Evolutionary conservation across 1,140 invertebrate species (phyloP), one percentile per base, ranked within the genome.

Genomic region (Drosophila kohkoa): DNA sequence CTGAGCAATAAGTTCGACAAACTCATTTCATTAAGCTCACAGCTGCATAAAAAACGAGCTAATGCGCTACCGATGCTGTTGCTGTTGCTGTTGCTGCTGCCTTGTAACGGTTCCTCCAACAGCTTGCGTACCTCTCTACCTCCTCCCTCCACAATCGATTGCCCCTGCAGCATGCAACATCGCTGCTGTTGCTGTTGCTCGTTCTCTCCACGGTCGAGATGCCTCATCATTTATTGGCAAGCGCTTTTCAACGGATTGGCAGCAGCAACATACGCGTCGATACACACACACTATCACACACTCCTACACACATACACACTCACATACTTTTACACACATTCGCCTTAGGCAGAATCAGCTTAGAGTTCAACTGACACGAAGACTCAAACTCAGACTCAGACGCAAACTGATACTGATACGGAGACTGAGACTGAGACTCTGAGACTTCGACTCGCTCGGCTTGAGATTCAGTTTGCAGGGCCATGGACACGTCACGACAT

Each of bases 181-280:
- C 57, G 58, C 57, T 60, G 62, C 46, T 68, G 55, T 63, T 63
- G 58, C 57, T 60, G 62, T 38, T 68, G 55, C 46, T 58, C 54
- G 25, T 55, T 59, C 64, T 25, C 20, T 25, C 20, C 20, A 25
- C 20, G 62, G 72, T 67, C 74, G 81, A 32, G 51, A 86, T 86
- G 78, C 75, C 81, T 86, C 81, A 85, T 85, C 82, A 88, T 89
- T 88, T 88, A 88, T 88, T 87, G 83, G 83, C 85, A 87, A 87
- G 85, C 80, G 85, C 83, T 87, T 87, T 88, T 88, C 85, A 88
- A 78, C 85, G 80, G 83, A 83, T 87, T 87, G 83, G 69, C 83
- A 88, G 74, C 65, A 77, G 65, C 32, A 67, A 54, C 72, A 75
- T 49, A 69, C 66, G 57, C 73, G 60, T 28, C 58, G 52, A 59